Conservation (phyloP, 2,888 invertebrate species). For the Chaetogeoica ovagalla region DNA sequence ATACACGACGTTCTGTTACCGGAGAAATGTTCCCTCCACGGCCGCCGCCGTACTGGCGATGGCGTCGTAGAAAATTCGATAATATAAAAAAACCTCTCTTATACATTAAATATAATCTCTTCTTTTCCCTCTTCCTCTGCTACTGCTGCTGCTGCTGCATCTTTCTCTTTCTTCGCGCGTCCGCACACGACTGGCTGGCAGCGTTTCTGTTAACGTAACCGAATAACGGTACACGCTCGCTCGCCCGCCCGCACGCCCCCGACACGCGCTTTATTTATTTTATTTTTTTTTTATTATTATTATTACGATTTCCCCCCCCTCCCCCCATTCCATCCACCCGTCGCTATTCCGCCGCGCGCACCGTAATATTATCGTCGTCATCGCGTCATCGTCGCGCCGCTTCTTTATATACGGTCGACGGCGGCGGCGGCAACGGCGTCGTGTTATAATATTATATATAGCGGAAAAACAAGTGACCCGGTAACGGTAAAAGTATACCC, state of each 20-base stretch:
- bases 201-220: constrained; percentile 31
- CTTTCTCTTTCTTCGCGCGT: constrained; percentile 26
- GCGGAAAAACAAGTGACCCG: constrained; percentile 52
- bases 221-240: constrained; percentile 52
- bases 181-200: constrained; percentile 14
- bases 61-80: constrained; percentile 48
- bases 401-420: constrained; percentile 33
- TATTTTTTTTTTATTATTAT: constrained; percentile 6
- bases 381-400: background rate
- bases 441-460: background rate
- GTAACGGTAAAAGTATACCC: constrained; percentile 47
- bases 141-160: background rate
- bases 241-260: background rate
- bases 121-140: background rate
- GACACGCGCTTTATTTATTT: constrained; percentile 10
- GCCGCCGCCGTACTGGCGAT: background rate
- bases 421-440: too few species aligned
- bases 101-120: background rate
- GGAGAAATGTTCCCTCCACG: background rate
- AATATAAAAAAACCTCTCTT: constrained; percentile 42
- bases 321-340: too few species aligned
- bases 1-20: constrained; percentile 26
- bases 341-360: too few species aligned
- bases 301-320: too few species aligned
- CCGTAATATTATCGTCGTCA: constrained; percentile 17